These are phyloP conservation scores for Eupithecia vulgata DNA, from an alignment of 2,888 invertebrate genomes.

Conservation along the genomic window DNA sequence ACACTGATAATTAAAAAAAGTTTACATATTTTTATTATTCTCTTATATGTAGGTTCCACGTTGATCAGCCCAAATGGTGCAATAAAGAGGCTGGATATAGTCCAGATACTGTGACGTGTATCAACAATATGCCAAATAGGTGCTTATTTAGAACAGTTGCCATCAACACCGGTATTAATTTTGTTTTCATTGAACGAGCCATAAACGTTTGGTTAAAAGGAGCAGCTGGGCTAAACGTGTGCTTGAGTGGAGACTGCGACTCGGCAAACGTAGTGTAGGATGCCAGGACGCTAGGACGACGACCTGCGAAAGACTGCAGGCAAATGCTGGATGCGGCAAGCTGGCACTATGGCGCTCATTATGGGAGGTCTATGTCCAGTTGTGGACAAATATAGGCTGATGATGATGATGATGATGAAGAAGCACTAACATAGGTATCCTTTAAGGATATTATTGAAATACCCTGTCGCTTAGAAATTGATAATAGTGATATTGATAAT, in stretches of 20 bases:
- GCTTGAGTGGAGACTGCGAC: too few species aligned
- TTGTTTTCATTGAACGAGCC: not conserved
- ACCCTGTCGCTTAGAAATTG: not conserved
- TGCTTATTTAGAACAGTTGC: slow-evolving; percentile 3
- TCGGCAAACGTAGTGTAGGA: too few species aligned
- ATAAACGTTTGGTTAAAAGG: not conserved
- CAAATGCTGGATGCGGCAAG: too few species aligned
- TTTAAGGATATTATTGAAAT: not conserved
- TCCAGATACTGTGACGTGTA: slow-evolving; percentile 4
- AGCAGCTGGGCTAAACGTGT: not conserved
- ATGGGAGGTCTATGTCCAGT: too few species aligned
- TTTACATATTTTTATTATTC: not conserved
- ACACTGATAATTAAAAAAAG: not conserved
- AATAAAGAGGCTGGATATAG: not conserved
- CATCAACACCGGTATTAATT: not conserved
- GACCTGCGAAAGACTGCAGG: too few species aligned
- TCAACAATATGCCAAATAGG: slow-evolving; percentile 3
- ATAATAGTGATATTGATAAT: too few species aligned
- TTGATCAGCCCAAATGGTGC: not conserved
- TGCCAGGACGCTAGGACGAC: too few species aligned
- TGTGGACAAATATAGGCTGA: too few species aligned
- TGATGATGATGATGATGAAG: too few species aligned
- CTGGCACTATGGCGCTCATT: too few species aligned
- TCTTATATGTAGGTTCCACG: not conserved
- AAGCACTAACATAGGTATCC: too few species aligned